phyloP scores from a whole-genome alignment of 2,888 invertebrate species.

The Harpalus rubripes region DNA sequence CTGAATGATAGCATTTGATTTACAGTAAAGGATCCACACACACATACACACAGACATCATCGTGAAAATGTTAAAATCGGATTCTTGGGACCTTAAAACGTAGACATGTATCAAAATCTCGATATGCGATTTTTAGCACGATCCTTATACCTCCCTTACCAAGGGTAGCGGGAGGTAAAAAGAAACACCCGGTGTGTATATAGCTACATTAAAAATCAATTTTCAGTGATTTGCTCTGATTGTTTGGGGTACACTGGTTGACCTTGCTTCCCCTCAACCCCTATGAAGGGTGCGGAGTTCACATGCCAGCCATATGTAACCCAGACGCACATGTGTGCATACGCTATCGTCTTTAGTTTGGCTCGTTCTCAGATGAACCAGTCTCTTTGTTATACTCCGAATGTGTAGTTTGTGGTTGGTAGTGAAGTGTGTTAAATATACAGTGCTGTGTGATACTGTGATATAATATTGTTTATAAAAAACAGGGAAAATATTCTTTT shows the following conservation, averaged over 20 bases:
- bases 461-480: not conserved
- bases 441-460: not conserved
- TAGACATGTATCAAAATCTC: too few species aligned
- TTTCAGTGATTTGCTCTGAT: not conserved
- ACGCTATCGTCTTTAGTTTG: not conserved
- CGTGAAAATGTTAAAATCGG: too few species aligned
- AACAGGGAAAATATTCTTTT: too few species aligned
- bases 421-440: not conserved
- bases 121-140: too few species aligned
- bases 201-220: too few species aligned
- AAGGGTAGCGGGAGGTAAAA: too few species aligned
- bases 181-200: too few species aligned
- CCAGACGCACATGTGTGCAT: conserved; percentile 1
- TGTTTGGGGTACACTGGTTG: conserved; percentile 13
- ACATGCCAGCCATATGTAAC: not conserved
- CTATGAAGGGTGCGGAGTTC: not conserved
- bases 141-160: too few species aligned
- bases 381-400: not conserved
- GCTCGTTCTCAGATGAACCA: not conserved
- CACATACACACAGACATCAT: too few species aligned
- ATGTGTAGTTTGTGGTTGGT: not conserved
- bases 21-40: too few species aligned
- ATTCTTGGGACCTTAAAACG: too few species aligned
- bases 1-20: too few species aligned
- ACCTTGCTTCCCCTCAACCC: not conserved